A percentile compares a stretch with the other conserved stretches of the same genome.
phyloP scores from a whole-genome alignment of 2,888 invertebrate genomes.

The Liopterus haemorrhoidalis region DNA sequence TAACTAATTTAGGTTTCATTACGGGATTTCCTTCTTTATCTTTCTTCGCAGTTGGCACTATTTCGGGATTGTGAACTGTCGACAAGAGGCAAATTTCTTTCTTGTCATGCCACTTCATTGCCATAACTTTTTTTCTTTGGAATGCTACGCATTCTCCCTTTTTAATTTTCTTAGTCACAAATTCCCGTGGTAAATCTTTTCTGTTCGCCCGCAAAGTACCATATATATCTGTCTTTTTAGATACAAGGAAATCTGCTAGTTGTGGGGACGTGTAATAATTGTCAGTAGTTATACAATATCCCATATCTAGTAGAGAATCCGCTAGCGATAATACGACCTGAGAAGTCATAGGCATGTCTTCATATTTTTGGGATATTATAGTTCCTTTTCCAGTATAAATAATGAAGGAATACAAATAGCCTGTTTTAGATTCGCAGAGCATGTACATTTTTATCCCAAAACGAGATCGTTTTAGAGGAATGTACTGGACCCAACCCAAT shows the following conservation, averaged over 20 bases:
- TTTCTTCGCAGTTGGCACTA: no score
- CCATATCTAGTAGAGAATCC: constrained; percentile 11
- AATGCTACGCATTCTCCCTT: neutral
- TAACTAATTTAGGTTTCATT: neutral
- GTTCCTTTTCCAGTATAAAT: constrained; percentile 32
- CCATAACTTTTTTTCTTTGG: constrained; percentile 1
- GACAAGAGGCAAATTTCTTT: neutral
- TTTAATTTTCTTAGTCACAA: neutral
- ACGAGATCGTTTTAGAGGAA: constrained; percentile 34
- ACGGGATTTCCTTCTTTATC: neutral
- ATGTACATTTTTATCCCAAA: constrained; percentile 37
- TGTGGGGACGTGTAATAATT: constrained; percentile 11
- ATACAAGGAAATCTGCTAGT: constrained; percentile 5
- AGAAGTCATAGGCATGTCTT: constrained; percentile 14
- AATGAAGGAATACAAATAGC: constrained; percentile 32
- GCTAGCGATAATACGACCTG: constrained; percentile 15
- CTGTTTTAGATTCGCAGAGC: constrained; percentile 36
- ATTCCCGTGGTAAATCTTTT: constrained; percentile 2
- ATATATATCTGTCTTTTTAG: neutral
- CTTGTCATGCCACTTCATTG: neutral
- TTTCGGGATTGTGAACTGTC: neutral
- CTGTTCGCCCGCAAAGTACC: neutral
- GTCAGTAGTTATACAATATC: constrained; percentile 6
- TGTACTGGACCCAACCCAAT: constrained; percentile 36
- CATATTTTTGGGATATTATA: constrained; percentile 12